Conservation (phyloP, 2,888 invertebrate species). For the Orthosia gracilis region DNA sequence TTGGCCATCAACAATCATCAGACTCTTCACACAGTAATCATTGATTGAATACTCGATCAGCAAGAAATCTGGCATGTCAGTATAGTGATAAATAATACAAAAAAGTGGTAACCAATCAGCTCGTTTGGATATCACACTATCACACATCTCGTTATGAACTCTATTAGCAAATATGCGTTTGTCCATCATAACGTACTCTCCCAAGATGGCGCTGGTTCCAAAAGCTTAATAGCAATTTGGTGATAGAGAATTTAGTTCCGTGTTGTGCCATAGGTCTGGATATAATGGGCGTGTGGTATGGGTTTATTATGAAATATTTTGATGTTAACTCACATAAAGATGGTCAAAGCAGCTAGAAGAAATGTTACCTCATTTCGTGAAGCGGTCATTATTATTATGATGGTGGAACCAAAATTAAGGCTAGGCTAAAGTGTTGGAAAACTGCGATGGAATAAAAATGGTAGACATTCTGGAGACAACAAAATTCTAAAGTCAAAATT, state of each 20-base stretch:
- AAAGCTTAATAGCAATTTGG: not conserved
- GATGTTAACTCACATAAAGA: constrained; percentile 16
- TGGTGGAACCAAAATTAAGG: not conserved
- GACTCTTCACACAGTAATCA: constrained; percentile 49
- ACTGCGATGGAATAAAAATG: too few relatives aligned
- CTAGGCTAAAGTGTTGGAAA: not conserved
- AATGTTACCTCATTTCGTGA: constrained; percentile 13
- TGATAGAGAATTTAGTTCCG: not conserved
- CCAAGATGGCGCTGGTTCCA: not conserved
- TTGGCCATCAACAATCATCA: constrained; percentile 7
- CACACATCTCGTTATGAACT: constrained; percentile 39
- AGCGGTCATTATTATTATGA: not conserved
- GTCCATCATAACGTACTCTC: constrained; percentile 5
- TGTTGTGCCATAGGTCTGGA: not conserved
- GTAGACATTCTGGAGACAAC: too few relatives aligned
- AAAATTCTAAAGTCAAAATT: too few relatives aligned
- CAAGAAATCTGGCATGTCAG: constrained; percentile 37
- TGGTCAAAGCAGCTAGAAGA: constrained; percentile 3
- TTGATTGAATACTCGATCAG: constrained; percentile 13
- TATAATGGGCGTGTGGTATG: constrained; percentile 1
- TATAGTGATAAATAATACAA: constrained; percentile 43
- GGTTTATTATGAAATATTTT: constrained; percentile 34
- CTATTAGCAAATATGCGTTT: constrained; percentile 40
- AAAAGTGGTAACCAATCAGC: constrained; percentile 47
- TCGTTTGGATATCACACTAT: constrained; percentile 43